Base-by-base conservation (phyloP, 2,888 invertebrate species). In the Caenorhabditis sp. region DNA sequence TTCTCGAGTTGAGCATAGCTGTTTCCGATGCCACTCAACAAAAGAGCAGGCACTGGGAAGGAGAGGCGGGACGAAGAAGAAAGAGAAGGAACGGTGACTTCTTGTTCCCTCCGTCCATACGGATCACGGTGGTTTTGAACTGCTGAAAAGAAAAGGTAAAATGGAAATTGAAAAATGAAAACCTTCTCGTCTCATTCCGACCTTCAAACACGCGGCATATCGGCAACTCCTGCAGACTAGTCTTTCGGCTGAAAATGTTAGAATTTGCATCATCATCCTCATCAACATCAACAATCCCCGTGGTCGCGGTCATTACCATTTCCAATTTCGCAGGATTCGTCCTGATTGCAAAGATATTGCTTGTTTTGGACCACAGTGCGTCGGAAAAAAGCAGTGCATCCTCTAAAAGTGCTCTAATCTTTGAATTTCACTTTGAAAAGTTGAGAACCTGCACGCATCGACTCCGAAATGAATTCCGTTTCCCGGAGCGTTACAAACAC, bases 331-430 rank as follows among this genome's bases (percentile, higher is more conserved):
- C 87, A 87, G 1, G 70, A 45, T 26, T 81, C 80, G 15, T 65
- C 75, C 22, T 74, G 74, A 8, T 85, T 58, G 58, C 87, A 87
- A 11, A 46, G 27, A 66, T 87, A 87, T 2, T 30, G 50, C 35
- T 87, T 87, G n/a, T 80, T 79, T 45, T 84, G 78, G 15, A 81
- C 86, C 0, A 87, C 81, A 0, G 85, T 81, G 9, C 87, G 62
- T 1, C 87, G 78, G 53, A 87, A 87, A 46, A 87, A 87, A 2
- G 87, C 85, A 8, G 87, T 86, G 72, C 87, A 86, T 1, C 83
- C 85, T 32, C 84, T 78, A 61, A 56, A 61, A 50, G 15, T 7
- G n/a, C n/a, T n/a, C 24, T 22, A n/a, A 27, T 17, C 27, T 8
- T 30, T 27, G 26, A 46, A 46, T 46, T 26, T n/a, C 4, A 2